These are phyloP conservation scores for Tenebrosternarchus preto DNA, from an alignment of 2,113 vertebrate genomes.

Conservation along the genomic window DNA sequence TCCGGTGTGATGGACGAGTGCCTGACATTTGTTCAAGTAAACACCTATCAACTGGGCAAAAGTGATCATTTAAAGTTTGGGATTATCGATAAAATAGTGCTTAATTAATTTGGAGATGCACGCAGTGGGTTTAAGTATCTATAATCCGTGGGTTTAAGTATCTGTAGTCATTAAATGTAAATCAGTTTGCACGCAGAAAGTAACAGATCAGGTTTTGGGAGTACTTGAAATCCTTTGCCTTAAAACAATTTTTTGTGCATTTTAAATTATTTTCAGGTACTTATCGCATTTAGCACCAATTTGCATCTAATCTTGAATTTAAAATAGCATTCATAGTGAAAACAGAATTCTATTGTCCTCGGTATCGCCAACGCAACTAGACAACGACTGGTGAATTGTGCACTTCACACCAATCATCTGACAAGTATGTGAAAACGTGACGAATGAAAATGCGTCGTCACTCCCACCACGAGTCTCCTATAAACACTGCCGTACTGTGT, in stretches of 20 bases:
- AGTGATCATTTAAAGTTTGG: background rate
- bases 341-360: constrained; percentile 7
- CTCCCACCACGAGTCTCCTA: background rate
- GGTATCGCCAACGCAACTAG: background rate
- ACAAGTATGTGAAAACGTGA: background rate
- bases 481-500: background rate
- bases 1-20: constrained; percentile 27
- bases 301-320: constrained; percentile 15
- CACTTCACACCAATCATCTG: constrained; percentile 6
- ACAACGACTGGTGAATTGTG: constrained; percentile 1
- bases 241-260: too few relatives aligned
- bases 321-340: background rate
- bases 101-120: background rate
- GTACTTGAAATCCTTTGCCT: too few relatives aligned
- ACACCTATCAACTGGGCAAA: constrained; percentile 48
- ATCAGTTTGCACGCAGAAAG: too few relatives aligned
- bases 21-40: constrained; percentile 37
- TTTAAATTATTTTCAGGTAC: background rate
- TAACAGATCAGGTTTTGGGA: too few relatives aligned
- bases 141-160: too few relatives aligned
- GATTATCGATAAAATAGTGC: background rate
- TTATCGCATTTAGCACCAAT: background rate
- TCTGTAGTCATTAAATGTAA: too few relatives aligned
- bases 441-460: background rate
- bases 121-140: too few relatives aligned